phyloP scores from a whole-genome alignment of 2,113 vertebrate genomes.

The Ptyas mucosa region DNA sequence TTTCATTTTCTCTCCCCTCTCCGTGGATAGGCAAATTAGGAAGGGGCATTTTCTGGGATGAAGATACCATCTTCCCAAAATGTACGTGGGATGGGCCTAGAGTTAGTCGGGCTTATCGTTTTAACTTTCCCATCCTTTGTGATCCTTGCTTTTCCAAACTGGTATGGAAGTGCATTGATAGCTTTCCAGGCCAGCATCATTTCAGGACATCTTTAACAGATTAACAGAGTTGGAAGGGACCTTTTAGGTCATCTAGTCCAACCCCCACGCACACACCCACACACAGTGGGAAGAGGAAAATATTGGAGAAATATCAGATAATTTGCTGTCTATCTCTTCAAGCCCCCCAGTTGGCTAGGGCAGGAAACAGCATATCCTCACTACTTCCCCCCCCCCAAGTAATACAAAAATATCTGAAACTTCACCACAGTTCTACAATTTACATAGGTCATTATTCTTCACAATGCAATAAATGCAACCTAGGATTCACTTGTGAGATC shows the following conservation, averaged over 20 bases:
- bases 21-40: neutral
- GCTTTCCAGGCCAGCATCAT: neutral
- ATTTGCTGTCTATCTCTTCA: neutral
- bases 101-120: neutral
- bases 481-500: neutral
- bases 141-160: neutral
- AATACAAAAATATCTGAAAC: neutral
- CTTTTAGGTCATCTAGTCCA: too few species aligned
- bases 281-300: neutral
- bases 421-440: neutral
- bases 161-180: neutral
- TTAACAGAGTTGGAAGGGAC: too few species aligned
- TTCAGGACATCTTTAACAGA: neutral
- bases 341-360: neutral
- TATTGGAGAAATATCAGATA: neutral
- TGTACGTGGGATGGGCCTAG: neutral
- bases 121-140: neutral
- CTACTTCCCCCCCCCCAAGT: rapidly evolving
- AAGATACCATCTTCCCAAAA: neutral
- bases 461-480: neutral
- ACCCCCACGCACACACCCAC: too few species aligned
- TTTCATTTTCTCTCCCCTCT: neutral
- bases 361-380: neutral
- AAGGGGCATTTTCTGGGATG: neutral
- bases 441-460: neutral